phyloP scores from a whole-genome alignment of 2,797 vertebrate species.

The Falco columbarius region DNA sequence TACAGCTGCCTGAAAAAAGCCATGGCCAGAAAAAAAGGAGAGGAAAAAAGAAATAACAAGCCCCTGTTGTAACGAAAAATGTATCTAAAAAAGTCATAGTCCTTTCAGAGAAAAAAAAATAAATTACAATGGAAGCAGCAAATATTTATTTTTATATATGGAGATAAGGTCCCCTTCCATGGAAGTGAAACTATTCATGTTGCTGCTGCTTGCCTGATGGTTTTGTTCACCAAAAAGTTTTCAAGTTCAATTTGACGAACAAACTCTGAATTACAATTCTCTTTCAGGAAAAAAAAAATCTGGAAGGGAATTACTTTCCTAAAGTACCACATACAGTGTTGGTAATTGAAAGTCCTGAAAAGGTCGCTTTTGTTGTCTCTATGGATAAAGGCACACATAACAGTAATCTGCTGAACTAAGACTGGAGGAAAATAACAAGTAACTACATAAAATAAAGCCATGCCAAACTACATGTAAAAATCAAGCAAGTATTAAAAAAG shows the following conservation, averaged over 20 bases:
- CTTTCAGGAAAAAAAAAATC: background rate
- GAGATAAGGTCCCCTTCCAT: background rate
- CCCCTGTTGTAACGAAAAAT: background rate
- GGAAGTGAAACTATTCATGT: background rate
- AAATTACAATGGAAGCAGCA: background rate
- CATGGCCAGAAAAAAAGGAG: background rate
- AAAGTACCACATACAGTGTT: conserved; percentile 37
- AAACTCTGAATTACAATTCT: background rate
- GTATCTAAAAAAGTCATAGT: background rate
- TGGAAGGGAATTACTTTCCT: conserved; percentile 40
- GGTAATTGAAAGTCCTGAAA: conserved; percentile 44
- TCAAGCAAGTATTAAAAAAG: background rate
- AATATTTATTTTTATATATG: background rate
- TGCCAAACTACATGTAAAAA: background rate
- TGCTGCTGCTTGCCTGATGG: conserved; percentile 10
- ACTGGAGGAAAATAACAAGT: background rate
- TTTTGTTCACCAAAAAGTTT: conserved; percentile 13
- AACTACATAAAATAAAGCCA: background rate
- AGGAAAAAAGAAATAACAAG: accelerated
- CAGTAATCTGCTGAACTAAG: background rate
- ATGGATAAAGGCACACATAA: background rate
- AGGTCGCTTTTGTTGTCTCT: conserved; percentile 36
- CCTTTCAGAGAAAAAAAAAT: background rate
- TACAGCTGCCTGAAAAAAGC: background rate
- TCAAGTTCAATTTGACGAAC: background rate